Base-by-base conservation (phyloP, 1,140 invertebrate genomes). In the Ridgeia piscesae region DNA sequence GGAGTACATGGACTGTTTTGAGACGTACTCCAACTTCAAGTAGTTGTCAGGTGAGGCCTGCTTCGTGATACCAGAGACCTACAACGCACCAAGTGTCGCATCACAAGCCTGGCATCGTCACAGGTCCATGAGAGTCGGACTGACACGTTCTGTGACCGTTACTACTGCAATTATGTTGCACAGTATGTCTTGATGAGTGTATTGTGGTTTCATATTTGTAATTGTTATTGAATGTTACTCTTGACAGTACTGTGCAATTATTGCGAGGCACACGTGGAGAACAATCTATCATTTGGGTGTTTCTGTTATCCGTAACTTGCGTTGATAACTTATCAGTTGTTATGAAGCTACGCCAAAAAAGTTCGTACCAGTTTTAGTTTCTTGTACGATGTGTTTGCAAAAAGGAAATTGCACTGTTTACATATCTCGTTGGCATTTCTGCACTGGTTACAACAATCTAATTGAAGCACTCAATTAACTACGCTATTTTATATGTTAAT, bases 21-120 rank as follows among this genome's bases (percentile, higher is more conserved):
- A 93, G 35, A 92, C 92, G 21, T 94, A 94, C 91, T 58, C 93
- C 35, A 94, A 94, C 91, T 94, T 93, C 88, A 92, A 93, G 27
- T 93, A 58, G 48, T 21, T 34, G 35, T 90, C 58, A 27, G 27
- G 58, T 77, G 58, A 77, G 14, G 58, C 11, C 58, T 77, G 58
- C 6, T 21, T 4, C 58, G 2, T 77, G 58, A 9, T 77, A 77
- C 0, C 58, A 27, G 58, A 77, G 58, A 77, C 11, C 58, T 31
- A 77, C 17, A 77, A 31, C 42, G 42, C 42, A 42, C 42, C 14
- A 77, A 21, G 27, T 77, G 48, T 50, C 58, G 2, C 58, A 77
- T 21, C 17, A 77, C 58, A 77, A 21, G 17, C 58, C 2, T 77
- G 17, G 27, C 58, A n/a, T n/a, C n/a, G n/a, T n/a, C n/a, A n/a